Percentiles rank a stretch among this genome's conserved stretches.
These are phyloP conservation scores for Lutjanus campechanus DNA, from an alignment of 2,797 vertebrate genomes.

Conservation along the genomic window DNA sequence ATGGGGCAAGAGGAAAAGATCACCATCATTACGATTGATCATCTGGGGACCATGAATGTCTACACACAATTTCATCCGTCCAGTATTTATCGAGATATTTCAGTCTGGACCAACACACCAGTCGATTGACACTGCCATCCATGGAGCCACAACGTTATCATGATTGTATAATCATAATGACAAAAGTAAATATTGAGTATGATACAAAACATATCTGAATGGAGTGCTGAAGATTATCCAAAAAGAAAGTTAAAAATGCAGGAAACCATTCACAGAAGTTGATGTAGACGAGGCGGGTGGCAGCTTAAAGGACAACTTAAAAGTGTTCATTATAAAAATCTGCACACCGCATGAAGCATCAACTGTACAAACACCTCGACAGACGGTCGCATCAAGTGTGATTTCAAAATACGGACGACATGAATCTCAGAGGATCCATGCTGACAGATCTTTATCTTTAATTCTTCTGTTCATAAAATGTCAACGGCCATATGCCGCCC, in stretches of 20 bases:
- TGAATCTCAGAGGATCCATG: constrained; percentile 5
- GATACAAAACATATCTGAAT: not conserved
- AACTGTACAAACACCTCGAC: not conserved
- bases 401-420: not conserved
- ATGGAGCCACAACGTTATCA: fast-evolving
- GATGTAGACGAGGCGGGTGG: not conserved
- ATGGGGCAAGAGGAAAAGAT: not conserved
- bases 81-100: not conserved
- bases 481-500: constrained; percentile 31
- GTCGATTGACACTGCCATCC: not conserved
- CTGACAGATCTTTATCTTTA: constrained; percentile 19
- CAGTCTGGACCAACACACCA: not conserved
- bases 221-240: not conserved
- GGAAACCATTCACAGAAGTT: not conserved
- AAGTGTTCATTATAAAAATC: not conserved
- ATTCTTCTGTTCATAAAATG: constrained; percentile 30
- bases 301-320: not conserved
- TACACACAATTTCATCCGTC: not conserved
- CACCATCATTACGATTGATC: not conserved
- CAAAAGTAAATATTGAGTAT: not conserved
- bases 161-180: not conserved
- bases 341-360: not conserved
- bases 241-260: not conserved
- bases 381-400: not conserved
- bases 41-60: not conserved